Evolutionary conservation across 2,797 vertebrate species (phyloP), one percentile per base, ranked within the genome.

Genomic region (Lindbergichthys nudifrons): DNA sequence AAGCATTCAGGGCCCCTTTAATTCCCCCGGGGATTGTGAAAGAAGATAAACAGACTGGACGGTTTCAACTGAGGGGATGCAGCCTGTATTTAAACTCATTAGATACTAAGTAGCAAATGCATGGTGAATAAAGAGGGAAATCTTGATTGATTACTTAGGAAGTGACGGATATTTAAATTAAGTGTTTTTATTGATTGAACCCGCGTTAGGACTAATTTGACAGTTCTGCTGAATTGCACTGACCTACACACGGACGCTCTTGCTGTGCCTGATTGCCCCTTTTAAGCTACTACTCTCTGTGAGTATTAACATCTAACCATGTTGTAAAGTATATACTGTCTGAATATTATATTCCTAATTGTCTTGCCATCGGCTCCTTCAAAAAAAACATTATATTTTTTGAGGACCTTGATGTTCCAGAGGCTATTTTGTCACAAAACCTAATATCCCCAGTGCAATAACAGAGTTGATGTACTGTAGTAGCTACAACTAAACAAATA

Each of bases 381-480:
- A 45, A 48, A 70, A 26, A 56, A 41, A 53, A 32, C 7, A 43
- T 32, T 26, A 9, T 5, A 41, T 18, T n/a, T 19, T 47, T 46
- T 26, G 48, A 52, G 46, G 51, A 54, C 41, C 42, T 16, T 10
- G 67, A 54, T 54, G 65, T 81, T 75, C 70, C 30, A 14, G 61
- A 74, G 54, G 74, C 43, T 48, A 50, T 64, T 74, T 80, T 52
- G 51, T 74, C 57, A 61, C 69, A 73, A 85, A 85, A 73, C 61
- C 46, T 23, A 61, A 69, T 63, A 42, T 85, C 80, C 50, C 43
- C 48, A 9, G 11, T 53, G 63, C 52, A 82, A 64, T 73, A 79
- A 71, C 36, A 67, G 36, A 83, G 70, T 84, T 87, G 81, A 87
- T 89, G 74, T 80, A 75, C 56, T 89, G 69, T 23, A 56, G 59